Evolutionary conservation across 2,113 vertebrate genomes (phyloP).

Genomic region (Agapornis roseicollis): DNA sequence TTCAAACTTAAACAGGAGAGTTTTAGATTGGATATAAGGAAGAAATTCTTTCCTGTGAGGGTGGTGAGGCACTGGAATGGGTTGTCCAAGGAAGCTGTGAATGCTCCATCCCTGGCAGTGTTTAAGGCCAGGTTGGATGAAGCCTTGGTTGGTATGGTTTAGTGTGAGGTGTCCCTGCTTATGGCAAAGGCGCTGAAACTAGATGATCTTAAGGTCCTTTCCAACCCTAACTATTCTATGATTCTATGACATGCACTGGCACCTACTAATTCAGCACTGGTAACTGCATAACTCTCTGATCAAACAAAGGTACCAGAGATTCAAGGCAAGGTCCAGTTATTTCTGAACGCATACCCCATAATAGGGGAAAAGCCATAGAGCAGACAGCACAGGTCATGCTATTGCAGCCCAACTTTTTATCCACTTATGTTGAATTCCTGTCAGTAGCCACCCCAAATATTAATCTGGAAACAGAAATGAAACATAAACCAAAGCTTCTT

Average conservation of each 20-base stretch:
- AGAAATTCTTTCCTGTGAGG: no score
- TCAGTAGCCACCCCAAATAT: background rate
- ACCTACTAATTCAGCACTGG: background rate
- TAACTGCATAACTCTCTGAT: background rate
- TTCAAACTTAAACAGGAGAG: no score
- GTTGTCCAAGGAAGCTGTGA: no score
- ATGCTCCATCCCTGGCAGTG: no score
- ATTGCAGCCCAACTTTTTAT: background rate
- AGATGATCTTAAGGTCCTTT: no score
- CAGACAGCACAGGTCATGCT: background rate
- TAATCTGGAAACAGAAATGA: background rate
- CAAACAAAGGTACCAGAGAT: background rate
- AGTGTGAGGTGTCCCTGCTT: no score
- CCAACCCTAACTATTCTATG: no score
- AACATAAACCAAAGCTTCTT: background rate
- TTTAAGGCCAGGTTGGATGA: no score
- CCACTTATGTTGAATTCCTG: background rate
- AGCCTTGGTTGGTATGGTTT: no score
- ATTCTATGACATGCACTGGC: background rate
- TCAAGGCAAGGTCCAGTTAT: background rate
- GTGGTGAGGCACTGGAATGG: no score
- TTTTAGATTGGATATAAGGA: no score
- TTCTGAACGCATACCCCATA: rapidly evolving
- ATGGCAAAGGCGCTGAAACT: no score
- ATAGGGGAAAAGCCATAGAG: rapidly evolving